Conservation (phyloP, 2,888 invertebrate species). For the Alviniconcha strummeri region DNA sequence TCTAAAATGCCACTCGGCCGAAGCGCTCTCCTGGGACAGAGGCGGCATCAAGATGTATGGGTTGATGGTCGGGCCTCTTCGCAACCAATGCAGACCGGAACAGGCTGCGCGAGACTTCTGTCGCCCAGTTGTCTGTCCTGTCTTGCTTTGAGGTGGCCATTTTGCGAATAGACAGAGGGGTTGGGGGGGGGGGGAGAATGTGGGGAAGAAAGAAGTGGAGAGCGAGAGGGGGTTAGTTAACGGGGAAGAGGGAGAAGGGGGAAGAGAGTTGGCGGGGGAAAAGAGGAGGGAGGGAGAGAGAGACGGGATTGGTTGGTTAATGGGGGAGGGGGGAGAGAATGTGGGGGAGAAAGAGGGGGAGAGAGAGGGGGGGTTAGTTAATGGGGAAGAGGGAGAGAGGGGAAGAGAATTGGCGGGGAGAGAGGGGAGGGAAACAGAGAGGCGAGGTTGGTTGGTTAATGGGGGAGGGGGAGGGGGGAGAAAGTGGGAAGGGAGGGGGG, state of each 20-base stretch:
- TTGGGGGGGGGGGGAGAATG: no score
- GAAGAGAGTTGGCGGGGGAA: background rate
- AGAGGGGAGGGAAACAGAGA: conserved; percentile 4
- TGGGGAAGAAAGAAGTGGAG: background rate
- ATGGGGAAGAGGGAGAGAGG: background rate
- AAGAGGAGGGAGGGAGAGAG: conserved; percentile 25
- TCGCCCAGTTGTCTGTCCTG: no score
- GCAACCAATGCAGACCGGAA: no score
- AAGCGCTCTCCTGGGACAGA: no score
- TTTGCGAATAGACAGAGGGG: no score
- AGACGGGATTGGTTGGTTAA: no score
- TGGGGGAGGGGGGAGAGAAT: background rate
- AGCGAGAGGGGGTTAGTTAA: background rate
- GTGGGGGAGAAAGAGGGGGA: background rate
- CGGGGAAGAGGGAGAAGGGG: background rate
- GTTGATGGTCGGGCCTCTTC: no score
- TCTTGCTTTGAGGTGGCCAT: no score
- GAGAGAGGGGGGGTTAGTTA: background rate
- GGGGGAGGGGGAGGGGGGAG: background rate
- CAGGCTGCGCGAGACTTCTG: no score
- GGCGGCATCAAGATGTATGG: no score
- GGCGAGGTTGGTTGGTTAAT: background rate
- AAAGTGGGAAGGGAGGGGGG: background rate
- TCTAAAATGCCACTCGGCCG: no score
- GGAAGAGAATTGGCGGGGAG: background rate